Evolutionary conservation across 92 coral and sea anemone species (phyloP).

Genomic region (Plumapathes pennacea): DNA sequence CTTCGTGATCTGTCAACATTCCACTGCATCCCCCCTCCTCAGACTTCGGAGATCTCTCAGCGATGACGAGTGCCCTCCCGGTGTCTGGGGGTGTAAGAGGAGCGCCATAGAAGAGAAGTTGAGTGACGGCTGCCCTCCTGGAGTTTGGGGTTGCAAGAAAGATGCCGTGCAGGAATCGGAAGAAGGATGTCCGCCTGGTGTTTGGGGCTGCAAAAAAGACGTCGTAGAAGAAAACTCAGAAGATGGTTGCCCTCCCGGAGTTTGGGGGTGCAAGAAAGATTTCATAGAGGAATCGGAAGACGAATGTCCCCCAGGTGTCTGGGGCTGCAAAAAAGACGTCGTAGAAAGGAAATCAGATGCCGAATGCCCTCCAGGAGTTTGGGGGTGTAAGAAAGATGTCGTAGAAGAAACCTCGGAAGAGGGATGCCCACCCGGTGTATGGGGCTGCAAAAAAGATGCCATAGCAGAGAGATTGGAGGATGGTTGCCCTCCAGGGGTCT

Average conservation of each 20-base stretch:
- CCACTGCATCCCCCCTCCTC: conserved; percentile 23
- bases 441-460: conserved; percentile 52
- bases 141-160: conserved; percentile 64
- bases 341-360: neutral
- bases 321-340: conserved; percentile 58
- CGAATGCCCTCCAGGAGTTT: conserved; percentile 61
- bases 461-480: conserved; percentile 4
- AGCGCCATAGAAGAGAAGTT: neutral
- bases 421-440: conserved; percentile 62
- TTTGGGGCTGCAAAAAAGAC: conserved; percentile 70
- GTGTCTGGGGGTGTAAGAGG: conserved; percentile 52
- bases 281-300: neutral
- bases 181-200: conserved; percentile 55
- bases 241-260: conserved; percentile 56
- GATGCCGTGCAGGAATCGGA: conserved; percentile 10
- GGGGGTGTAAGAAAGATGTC: conserved; percentile 60
- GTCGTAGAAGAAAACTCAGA: conserved; percentile 2
- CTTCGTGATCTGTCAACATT: conserved; percentile 28
- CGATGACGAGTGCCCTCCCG: conserved; percentile 52
- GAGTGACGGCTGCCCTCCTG: conserved; percentile 54
- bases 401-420: conserved; percentile 11
- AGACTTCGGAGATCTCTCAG: conserved; percentile 21
- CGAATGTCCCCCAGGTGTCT: conserved; percentile 61
- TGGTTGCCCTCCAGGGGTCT: conserved; percentile 50
- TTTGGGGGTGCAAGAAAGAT: conserved; percentile 43